Conservation (phyloP, 2,113 vertebrate species). For the Bagarius yarrelli region DNA sequence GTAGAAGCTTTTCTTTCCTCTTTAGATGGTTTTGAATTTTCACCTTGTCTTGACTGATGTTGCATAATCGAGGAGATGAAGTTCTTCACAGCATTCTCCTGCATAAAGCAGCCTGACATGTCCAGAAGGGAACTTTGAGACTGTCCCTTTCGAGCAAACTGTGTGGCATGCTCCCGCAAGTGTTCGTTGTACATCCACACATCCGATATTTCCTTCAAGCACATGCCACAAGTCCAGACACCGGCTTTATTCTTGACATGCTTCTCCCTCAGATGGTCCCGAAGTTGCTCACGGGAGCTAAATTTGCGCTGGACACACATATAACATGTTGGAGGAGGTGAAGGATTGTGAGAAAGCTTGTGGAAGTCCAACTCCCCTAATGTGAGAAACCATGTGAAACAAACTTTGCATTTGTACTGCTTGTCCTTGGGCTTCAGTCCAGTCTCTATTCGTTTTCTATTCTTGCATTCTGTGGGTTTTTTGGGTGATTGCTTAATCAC, state of each 20-base stretch:
- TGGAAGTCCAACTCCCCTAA: constrained; percentile 92
- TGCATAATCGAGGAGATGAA: constrained; percentile 84
- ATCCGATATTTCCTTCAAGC: constrained; percentile 89
- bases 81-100: constrained; percentile 77
- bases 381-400: constrained; percentile 91
- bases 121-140: constrained; percentile 78
- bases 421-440: constrained; percentile 80
- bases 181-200: constrained; percentile 99
- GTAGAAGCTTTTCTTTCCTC: constrained; percentile 62
- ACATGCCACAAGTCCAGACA: constrained; percentile 97
- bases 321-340: constrained; percentile 94
- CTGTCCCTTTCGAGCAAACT: constrained; percentile 89
- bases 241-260: constrained; percentile 87
- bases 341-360: constrained; percentile 90
- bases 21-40: constrained; percentile 57
- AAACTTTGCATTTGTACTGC: constrained; percentile 93
- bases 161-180: constrained; percentile 88
- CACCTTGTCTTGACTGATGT: constrained; percentile 71
- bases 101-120: constrained; percentile 75
- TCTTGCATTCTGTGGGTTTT: constrained; percentile 65
- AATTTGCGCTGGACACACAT: constrained; percentile 98
- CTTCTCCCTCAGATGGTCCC: constrained; percentile 91
- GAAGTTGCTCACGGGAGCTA: constrained; percentile 88
- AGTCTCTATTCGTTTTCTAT: constrained; percentile 67
- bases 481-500: constrained; percentile 58